Evolutionary conservation across 2,113 vertebrate genomes (phyloP).

Genomic region (Pontoporia blainvillei): DNA sequence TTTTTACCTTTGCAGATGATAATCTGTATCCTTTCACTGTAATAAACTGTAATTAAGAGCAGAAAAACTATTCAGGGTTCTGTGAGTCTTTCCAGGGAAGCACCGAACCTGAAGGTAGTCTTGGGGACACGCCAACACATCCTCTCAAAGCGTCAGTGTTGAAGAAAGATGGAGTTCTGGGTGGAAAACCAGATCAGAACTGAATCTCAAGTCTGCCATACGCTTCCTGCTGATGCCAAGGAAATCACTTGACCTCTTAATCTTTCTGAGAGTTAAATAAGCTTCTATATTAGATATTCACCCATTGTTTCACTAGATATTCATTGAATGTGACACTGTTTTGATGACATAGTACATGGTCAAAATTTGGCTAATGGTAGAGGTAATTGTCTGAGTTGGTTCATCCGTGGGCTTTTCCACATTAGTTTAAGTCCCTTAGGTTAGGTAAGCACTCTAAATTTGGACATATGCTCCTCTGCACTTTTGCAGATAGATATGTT

Average conservation of each 20-base stretch:
- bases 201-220: neutral
- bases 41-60: neutral
- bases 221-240: neutral
- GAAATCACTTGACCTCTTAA: neutral
- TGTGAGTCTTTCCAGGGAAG: neutral
- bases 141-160: neutral
- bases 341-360: neutral
- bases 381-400: neutral
- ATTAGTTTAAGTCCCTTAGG: neutral
- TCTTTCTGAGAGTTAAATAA: neutral
- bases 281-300: neutral
- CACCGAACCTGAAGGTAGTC: neutral
- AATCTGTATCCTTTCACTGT: neutral
- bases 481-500: neutral
- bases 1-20: neutral
- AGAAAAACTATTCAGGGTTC: neutral
- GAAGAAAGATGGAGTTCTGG: neutral
- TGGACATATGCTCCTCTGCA: neutral
- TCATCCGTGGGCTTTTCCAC: neutral
- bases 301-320: neutral
- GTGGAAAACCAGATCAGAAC: neutral
- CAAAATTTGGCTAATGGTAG: neutral
- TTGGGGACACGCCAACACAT: accelerated
- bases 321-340: neutral
- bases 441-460: neutral